Conservation (phyloP, 2,888 invertebrate genomes). For the Eledona agricola region DNA sequence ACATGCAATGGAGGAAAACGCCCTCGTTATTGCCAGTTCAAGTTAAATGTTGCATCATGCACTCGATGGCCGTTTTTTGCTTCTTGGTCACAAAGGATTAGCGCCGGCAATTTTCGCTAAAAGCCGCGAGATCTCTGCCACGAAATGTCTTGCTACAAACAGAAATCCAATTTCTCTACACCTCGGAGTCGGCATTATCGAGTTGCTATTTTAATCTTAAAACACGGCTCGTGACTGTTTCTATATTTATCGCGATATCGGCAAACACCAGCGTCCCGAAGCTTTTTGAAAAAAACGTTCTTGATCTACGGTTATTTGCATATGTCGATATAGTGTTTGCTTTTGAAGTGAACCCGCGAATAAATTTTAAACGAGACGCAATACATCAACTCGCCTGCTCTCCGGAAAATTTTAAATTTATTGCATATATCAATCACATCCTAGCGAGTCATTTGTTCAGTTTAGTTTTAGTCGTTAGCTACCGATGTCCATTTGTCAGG, state of each 20-base stretch:
- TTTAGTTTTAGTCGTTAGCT: slow-evolving; percentile 26
- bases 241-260: slow-evolving; percentile 4
- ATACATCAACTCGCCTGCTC: slow-evolving; percentile 19
- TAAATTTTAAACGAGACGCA: slow-evolving; percentile 22
- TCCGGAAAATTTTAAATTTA: slow-evolving; percentile 27
- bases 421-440: slow-evolving; percentile 28
- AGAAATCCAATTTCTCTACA: slow-evolving; percentile 7
- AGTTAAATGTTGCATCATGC: slow-evolving; percentile 6
- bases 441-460: slow-evolving; percentile 23
- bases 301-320: slow-evolving; percentile 13
- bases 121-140: not conserved
- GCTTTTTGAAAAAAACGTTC: slow-evolving; percentile 12
- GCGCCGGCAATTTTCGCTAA: slow-evolving; percentile 2
- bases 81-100: not conserved
- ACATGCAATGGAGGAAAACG: slow-evolving; percentile 29
- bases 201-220: not conserved
- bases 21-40: slow-evolving; percentile 14
- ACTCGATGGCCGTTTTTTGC: not conserved
- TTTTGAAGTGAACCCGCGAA: slow-evolving; percentile 3
- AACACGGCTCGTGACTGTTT: not conserved
- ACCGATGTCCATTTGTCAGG: no score
- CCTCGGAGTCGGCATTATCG: not conserved
- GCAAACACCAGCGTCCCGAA: slow-evolving; percentile 1
- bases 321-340: slow-evolving; percentile 25
- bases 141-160: slow-evolving; percentile 10